Evolutionary conservation across 2,113 vertebrate genomes (phyloP).

Genomic region (Phaethornis superciliosus): DNA sequence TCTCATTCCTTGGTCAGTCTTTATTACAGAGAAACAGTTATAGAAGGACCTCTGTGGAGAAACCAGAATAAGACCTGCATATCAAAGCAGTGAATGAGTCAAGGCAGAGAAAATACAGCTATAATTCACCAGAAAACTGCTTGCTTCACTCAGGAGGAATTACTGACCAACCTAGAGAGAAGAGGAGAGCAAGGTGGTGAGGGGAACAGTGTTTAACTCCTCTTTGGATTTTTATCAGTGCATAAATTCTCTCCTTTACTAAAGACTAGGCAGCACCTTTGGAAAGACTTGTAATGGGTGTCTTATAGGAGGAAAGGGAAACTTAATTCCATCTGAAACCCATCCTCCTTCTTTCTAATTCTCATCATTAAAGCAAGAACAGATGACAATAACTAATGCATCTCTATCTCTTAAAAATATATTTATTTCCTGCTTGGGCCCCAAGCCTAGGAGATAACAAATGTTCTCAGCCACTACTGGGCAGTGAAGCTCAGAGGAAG

Average conservation of each 20-base stretch:
- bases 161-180: constrained; percentile 6
- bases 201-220: neutral
- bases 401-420: constrained; percentile 10
- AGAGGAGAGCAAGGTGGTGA: neutral
- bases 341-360: neutral
- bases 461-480: neutral
- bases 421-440: constrained; percentile 18
- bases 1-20: neutral
- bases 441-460: neutral
- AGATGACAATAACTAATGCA: constrained; percentile 21
- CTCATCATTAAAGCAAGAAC: constrained; percentile 29
- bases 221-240: neutral
- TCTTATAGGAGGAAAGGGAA: neutral
- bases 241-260: neutral
- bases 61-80: constrained; percentile 4
- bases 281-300: neutral
- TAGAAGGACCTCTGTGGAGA: constrained; percentile 36
- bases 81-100: constrained; percentile 2
- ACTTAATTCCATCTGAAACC: neutral
- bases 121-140: constrained; percentile 18
- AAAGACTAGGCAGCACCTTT: neutral
- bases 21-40: constrained; percentile 50
- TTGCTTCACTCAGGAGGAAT: neutral
- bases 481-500: neutral
- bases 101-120: constrained; percentile 6